Conservation (phyloP, 2,888 invertebrate species). For the Lycaena phlaeas region DNA sequence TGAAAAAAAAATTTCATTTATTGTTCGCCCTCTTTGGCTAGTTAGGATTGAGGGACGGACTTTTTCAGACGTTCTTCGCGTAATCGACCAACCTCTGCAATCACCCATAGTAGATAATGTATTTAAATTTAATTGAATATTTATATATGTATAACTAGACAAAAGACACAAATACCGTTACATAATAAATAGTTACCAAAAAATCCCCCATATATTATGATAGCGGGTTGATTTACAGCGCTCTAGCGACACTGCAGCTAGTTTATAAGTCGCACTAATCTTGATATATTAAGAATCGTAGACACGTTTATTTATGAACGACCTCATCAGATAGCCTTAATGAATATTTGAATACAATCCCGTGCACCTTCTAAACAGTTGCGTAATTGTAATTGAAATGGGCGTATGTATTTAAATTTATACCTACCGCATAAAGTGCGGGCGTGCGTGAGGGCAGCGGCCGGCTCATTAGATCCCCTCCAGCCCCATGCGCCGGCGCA, state of each 20-base stretch:
- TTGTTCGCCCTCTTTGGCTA: too few relatives aligned
- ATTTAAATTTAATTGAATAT: too few relatives aligned
- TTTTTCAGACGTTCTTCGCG: too few relatives aligned
- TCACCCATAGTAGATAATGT: too few relatives aligned
- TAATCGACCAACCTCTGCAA: too few relatives aligned
- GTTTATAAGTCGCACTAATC: constrained; percentile 12
- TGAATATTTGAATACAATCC: constrained; percentile 12
- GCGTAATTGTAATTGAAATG: constrained; percentile 39
- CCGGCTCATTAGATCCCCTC: constrained; percentile 53
- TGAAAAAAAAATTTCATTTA: too few relatives aligned
- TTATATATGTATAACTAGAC: too few relatives aligned
- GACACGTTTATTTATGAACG: constrained; percentile 32
- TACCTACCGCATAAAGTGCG: constrained; percentile 42
- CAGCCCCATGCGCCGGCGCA: constrained; percentile 43
- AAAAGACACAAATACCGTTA: too few relatives aligned
- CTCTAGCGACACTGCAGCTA: neutral
- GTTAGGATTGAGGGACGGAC: too few relatives aligned
- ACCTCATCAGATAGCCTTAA: constrained; percentile 22
- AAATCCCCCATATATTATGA: neutral
- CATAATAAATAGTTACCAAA: neutral
- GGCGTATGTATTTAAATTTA: constrained; percentile 45
- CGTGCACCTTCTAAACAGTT: constrained; percentile 16
- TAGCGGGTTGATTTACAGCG: neutral
- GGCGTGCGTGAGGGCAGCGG: constrained; percentile 52
- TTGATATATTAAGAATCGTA: constrained; percentile 13